Percentiles rank a stretch among this genome's conserved stretches.
phyloP scores from a whole-genome alignment of 2,888 invertebrate species.

The Drepanosiphum platanoidis region DNA sequence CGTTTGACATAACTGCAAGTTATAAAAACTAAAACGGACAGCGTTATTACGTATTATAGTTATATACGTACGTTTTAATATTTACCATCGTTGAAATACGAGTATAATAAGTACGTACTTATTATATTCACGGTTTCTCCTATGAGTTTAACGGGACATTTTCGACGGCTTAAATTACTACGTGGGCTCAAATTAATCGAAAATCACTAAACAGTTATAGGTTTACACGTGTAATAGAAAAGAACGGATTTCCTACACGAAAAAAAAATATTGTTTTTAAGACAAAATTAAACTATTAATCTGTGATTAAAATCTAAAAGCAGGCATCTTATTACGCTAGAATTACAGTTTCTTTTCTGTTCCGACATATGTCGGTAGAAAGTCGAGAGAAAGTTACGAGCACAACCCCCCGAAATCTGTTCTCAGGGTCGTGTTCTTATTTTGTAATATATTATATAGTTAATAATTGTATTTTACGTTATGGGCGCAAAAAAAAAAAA shows the following conservation, averaged over 20 bases:
- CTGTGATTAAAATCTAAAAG: conserved; percentile 44
- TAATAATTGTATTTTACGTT: too few relatives aligned
- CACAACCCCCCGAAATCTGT: neutral
- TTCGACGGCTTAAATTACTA: neutral
- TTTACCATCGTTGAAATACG: too few relatives aligned
- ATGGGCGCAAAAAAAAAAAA: too few relatives aligned
- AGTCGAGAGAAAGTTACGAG: neutral
- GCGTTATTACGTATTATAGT: too few relatives aligned
- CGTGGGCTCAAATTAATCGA: neutral
- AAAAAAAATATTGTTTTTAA: neutral
- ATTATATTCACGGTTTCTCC: too few relatives aligned
- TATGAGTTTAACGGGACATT: neutral
- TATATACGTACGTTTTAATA: too few relatives aligned
- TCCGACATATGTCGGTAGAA: conserved; percentile 1
- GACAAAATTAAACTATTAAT: conserved; percentile 12
- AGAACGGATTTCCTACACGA: neutral
- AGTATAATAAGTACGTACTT: too few relatives aligned
- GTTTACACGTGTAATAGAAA: neutral
- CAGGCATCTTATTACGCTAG: conserved; percentile 4
- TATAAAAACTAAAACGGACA: too few relatives aligned
- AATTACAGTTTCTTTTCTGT: neutral
- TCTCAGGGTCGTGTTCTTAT: conserved; percentile 12
- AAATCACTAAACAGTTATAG: neutral
- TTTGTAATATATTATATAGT: neutral
- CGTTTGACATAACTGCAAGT: neutral